Conservation (phyloP, 1,140 invertebrate species). For the Drosophila bipectinata region DNA sequence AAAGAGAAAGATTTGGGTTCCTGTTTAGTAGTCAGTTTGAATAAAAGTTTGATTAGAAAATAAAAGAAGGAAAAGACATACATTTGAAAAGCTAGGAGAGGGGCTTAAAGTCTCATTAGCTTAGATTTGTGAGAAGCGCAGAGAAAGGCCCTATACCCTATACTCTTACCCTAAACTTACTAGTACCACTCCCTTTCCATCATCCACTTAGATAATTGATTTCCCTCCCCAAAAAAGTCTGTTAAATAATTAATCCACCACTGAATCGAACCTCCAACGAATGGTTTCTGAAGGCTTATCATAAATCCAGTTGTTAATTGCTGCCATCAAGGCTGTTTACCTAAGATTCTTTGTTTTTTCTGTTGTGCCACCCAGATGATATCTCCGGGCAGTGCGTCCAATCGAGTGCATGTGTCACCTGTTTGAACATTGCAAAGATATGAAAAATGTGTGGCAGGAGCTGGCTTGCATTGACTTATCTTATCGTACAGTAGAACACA, state of each 20-base stretch:
- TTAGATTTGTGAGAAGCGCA: not conserved
- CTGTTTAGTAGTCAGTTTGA: constrained; percentile 86
- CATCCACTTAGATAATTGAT: not conserved
- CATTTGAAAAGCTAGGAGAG: not conserved
- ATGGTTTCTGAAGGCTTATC: constrained; percentile 33
- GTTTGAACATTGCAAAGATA: constrained; percentile 23
- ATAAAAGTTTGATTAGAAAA: constrained; percentile 70
- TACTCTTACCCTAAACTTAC: no score
- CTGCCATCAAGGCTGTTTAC: constrained; percentile 26
- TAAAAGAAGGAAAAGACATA: not conserved
- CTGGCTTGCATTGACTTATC: constrained; percentile 29
- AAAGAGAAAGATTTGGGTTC: not conserved
- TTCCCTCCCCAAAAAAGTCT: not conserved
- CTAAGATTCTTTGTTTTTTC: constrained; percentile 5
- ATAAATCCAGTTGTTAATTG: constrained; percentile 46
- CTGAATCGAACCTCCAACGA: not conserved
- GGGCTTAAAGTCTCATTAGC: no score
- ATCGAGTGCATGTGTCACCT: constrained; percentile 34
- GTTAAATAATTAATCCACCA: not conserved
- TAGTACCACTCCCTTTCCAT: no score
- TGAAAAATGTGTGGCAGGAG: not conserved
- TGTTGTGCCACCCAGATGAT: not conserved
- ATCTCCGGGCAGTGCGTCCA: constrained; percentile 4
- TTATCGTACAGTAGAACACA: constrained; percentile 10
- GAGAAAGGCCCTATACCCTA: not conserved